Base-by-base conservation (phyloP, 1,140 invertebrate genomes). In the Grapholita molesta region DNA sequence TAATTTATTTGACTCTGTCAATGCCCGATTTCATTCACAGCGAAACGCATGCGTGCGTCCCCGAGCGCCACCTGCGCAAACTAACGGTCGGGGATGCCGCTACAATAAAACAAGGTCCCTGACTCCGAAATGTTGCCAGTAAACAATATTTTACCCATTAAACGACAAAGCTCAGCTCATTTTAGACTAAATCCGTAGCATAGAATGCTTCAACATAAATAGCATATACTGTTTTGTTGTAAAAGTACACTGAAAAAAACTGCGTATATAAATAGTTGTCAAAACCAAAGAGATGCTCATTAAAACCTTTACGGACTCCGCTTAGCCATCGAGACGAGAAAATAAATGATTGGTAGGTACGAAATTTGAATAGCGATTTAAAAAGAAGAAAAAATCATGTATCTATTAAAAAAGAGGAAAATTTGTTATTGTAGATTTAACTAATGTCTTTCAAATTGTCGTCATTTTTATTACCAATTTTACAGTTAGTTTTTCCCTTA, bases 371-470 rank as follows among this genome's bases (percentile, higher is more conserved):
- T 85, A 85, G 78, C 61, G 77, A 88, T 88, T 89, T 84, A 67
- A 85, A 89, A 84, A 83, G 82, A 79, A 88, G 87, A 81, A 89
- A 87, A 89, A 88, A 89, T 82, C 76, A 85, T 86, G 83, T 84
- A 87, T 83, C 87, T 84, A 85, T 91, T 87, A 89, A 89, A 91
- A 89, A 89, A 88, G 83, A 84, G 82, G 74, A 89, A 91, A 89
- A 89, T 84, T 91, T 89, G 79, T 88, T 88, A 89, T 85, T 80
- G 78, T 85, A 89, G 84, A 89, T 89, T 91, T 89, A 86, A 84
- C 84, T 74, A 87, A 91, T 89, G 87, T 88, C 83, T 88, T 86
- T 89, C 78, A 89, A 90, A 89, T 89, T 91, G 83, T 84, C 79
- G 80, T 86, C 81, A 83, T 89, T 89, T 89, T 83, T 91, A 88